Evolutionary conservation across 64 coral and sea anemone genomes (phyloP).

Genomic region (Porites australiensis): DNA sequence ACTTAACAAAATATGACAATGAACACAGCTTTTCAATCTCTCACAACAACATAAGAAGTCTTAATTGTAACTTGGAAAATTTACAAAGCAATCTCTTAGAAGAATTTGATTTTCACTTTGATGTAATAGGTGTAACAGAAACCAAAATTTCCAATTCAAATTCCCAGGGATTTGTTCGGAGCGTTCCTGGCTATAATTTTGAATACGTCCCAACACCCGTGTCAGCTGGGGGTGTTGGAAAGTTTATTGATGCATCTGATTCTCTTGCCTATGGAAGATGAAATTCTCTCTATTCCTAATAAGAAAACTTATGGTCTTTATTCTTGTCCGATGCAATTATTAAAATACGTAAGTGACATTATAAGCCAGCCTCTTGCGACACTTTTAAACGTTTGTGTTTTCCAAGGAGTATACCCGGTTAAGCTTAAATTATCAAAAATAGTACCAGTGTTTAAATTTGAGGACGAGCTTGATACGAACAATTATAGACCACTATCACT

Average conservation of each 20-base stretch:
- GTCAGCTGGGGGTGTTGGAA: too few relatives aligned
- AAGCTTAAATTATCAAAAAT: constrained; percentile 66
- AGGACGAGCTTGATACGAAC: constrained; percentile 58
- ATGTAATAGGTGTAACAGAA: constrained; percentile 54
- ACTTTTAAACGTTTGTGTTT: constrained; percentile 62
- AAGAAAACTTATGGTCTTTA: constrained; percentile 53
- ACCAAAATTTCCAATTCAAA: constrained; percentile 61
- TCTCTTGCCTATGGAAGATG: constrained; percentile 36
- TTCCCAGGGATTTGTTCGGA: background rate
- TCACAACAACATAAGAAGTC: constrained; percentile 62
- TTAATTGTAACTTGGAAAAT: constrained; percentile 35
- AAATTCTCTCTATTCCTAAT: constrained; percentile 61
- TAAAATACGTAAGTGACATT: constrained; percentile 64
- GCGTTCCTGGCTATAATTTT: constrained; percentile 45
- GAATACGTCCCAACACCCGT: constrained; percentile 60
- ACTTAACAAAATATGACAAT: constrained; percentile 33
- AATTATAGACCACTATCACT: constrained; percentile 69
- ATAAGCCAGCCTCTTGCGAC: constrained; percentile 55
- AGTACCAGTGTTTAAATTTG: constrained; percentile 63
- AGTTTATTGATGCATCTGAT: constrained; percentile 30
- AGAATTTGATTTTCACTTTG: constrained; percentile 57
- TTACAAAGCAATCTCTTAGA: constrained; percentile 31
- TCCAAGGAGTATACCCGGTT: constrained; percentile 57
- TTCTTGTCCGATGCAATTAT: constrained; percentile 55
- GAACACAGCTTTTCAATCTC: constrained; percentile 46